phyloP scores from a whole-genome alignment of 1,140 invertebrate genomes.

The Popillia japonica region DNA sequence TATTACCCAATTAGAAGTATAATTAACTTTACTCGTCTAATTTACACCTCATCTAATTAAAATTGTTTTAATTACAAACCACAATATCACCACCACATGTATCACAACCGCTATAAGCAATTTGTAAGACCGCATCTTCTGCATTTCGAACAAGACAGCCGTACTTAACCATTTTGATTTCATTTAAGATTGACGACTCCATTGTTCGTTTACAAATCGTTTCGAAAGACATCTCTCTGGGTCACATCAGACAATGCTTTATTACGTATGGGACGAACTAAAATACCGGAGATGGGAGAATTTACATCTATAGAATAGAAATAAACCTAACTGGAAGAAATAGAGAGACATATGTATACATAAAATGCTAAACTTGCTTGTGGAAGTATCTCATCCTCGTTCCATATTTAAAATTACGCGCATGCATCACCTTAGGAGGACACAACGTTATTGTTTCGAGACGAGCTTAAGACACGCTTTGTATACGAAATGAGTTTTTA shows the following conservation, averaged over 20 bases:
- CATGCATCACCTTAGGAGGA: neutral
- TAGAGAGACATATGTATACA: neutral
- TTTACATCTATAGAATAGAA: slow-evolving; percentile 11
- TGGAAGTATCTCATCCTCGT: slow-evolving; percentile 13
- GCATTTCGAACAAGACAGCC: neutral
- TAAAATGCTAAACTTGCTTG: neutral
- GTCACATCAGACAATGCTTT: slow-evolving; percentile 8
- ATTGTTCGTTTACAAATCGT: slow-evolving; percentile 4
- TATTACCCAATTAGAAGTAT: no score
- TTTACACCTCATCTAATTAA: no score
- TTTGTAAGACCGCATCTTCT: neutral
- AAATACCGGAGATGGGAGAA: neutral
- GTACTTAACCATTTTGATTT: neutral
- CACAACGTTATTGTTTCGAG: neutral
- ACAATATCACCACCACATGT: no score
- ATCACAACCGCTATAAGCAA: neutral
- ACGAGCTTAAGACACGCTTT: neutral
- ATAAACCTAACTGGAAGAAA: neutral
- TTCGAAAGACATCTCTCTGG: neutral
- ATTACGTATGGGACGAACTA: slow-evolving; percentile 3
- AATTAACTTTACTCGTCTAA: no score
- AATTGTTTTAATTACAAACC: no score
- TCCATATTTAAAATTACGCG: slow-evolving; percentile 11
- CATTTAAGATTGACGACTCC: neutral
- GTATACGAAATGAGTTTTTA: neutral